A percentile compares a stretch with the other conserved stretches of the same genome.
phyloP scores from a whole-genome alignment of 2,113 vertebrate genomes.

The Brachyistius frenatus region DNA sequence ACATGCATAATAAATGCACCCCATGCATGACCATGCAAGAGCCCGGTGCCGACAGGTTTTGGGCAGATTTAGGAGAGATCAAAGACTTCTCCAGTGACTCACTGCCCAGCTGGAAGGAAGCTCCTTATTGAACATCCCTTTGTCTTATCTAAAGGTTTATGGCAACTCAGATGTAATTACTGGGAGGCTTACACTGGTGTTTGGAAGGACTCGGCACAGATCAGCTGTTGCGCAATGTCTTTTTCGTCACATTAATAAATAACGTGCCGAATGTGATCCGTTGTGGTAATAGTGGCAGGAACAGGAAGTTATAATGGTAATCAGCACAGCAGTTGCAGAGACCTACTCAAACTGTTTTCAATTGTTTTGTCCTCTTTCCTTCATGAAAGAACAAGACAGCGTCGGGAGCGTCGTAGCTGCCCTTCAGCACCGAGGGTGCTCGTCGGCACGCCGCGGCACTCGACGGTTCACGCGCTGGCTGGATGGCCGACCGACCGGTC shows the following conservation, averaged over 20 bases:
- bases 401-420: neutral
- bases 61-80: neutral
- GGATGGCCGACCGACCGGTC: constrained; percentile 25
- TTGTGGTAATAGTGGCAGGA: too few species aligned
- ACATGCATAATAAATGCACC: neutral
- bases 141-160: too few species aligned
- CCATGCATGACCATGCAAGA: neutral
- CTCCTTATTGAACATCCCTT: too few species aligned
- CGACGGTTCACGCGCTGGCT: constrained; percentile 20
- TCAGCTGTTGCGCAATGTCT: accelerated
- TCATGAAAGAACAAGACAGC: neutral
- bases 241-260: neutral
- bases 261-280: neutral
- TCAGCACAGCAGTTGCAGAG: neutral
- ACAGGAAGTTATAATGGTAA: neutral
- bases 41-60: neutral
- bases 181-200: too few species aligned
- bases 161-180: too few species aligned
- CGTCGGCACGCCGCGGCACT: constrained; percentile 11
- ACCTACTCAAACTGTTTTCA: constrained; percentile 1
- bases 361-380: constrained; percentile 19
- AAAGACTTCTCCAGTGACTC: too few species aligned
- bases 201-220: neutral
- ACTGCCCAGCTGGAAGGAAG: too few species aligned
- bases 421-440: constrained; percentile 24